phyloP scores from a whole-genome alignment of 2,888 invertebrate genomes.

The Amorpha juglandis region DNA sequence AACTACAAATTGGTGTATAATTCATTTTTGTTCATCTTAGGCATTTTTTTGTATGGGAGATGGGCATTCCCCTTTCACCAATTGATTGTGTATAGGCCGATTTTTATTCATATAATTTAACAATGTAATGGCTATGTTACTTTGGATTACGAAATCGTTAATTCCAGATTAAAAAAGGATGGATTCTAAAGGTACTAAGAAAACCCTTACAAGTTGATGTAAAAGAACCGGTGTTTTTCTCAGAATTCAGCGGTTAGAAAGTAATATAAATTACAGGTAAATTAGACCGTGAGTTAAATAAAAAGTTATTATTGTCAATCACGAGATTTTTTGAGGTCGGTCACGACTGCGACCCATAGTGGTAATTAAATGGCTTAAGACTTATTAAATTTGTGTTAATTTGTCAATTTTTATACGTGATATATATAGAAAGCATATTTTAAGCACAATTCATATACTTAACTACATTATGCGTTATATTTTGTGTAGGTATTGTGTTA shows the following conservation, averaged over 20 bases:
- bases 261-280: conserved; percentile 46
- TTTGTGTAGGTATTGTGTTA: no score
- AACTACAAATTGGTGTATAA: no score
- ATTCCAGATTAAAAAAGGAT: not conserved
- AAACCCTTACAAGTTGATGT: not conserved
- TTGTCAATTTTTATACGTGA: no score
- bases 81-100: not conserved
- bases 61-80: no score
- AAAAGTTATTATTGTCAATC: conserved; percentile 53
- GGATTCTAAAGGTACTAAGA: no score
- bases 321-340: conserved; percentile 48
- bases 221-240: conserved; percentile 35
- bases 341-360: conserved; percentile 1
- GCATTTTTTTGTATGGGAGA: no score
- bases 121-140: not conserved
- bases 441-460: not conserved
- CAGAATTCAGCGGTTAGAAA: conserved; percentile 35
- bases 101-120: not conserved
- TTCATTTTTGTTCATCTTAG: no score
- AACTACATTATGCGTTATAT: no score
- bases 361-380: not conserved
- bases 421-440: no score
- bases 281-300: conserved; percentile 57
- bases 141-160: not conserved
- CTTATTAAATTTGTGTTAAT: not conserved